Conservation (phyloP, 30 jellyfish, hydroid and myxozoan species). For the Phacellophora camtschatica region DNA sequence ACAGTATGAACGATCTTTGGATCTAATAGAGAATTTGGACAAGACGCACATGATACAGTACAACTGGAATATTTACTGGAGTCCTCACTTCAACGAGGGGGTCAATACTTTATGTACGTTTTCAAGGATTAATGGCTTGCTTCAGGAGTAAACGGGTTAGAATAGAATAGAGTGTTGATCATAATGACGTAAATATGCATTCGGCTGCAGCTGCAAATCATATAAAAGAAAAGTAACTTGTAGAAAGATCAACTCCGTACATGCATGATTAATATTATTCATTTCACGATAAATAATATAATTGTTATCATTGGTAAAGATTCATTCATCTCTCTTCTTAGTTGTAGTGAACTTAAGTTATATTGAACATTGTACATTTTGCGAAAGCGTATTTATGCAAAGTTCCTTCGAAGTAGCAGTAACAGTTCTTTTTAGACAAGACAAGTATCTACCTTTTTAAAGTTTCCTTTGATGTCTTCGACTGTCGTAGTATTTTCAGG, state of each 20-base stretch:
- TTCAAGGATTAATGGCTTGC: too few relatives aligned
- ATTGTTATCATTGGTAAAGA: not conserved
- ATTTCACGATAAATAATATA: not conserved
- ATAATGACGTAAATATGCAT: not conserved
- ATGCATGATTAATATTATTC: not conserved
- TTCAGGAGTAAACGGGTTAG: too few relatives aligned
- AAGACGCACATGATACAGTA: too few relatives aligned
- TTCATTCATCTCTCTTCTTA: not conserved
- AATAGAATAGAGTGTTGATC: not conserved
- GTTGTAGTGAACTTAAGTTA: not conserved
- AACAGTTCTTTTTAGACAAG: not conserved
- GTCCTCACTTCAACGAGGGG: too few relatives aligned
- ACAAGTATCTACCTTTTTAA: not conserved
- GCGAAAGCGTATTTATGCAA: conserved; percentile 21
- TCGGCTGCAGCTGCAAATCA: too few relatives aligned
- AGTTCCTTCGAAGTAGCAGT: conserved; percentile 9
- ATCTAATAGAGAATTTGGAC: too few relatives aligned
- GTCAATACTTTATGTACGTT: too few relatives aligned
- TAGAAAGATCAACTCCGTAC: too few relatives aligned
- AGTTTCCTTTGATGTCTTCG: not conserved
- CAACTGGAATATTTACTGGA: too few relatives aligned
- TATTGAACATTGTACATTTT: conserved; percentile 8
- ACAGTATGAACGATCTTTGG: too few relatives aligned
- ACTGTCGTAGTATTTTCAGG: too few relatives aligned
- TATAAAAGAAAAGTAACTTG: too few relatives aligned